Evolutionary conservation across 1,140 invertebrate species (phyloP).

Genomic region (Brachionus paranguensis): DNA sequence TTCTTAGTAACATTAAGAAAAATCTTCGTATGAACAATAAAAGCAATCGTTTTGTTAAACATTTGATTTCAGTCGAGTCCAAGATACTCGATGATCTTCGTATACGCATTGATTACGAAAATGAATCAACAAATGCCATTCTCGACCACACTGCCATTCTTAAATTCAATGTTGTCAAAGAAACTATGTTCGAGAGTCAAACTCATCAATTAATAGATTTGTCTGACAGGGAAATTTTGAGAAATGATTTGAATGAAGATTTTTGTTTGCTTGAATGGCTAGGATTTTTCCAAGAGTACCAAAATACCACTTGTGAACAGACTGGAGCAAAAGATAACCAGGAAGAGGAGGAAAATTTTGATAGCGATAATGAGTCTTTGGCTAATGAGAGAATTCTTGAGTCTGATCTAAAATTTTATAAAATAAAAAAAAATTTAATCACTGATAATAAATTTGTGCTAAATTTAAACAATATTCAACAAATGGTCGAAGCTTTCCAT

Average conservation of each 20-base stretch:
- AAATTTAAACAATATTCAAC: neutral
- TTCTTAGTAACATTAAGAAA: neutral
- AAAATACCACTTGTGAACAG: neutral
- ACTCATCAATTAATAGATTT: neutral
- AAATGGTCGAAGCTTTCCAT: neutral
- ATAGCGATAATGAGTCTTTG: neutral
- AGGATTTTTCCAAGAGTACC: neutral
- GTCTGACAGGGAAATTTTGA: neutral
- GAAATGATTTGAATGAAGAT: neutral
- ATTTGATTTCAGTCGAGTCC: neutral
- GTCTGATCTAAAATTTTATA: neutral
- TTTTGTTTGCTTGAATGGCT: constrained; percentile 4
- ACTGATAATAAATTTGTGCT: neutral
- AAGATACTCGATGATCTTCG: constrained; percentile 5
- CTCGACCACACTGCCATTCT: neutral
- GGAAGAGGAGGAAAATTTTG: neutral
- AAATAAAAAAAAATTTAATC: neutral
- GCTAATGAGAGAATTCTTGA: constrained; percentile 29
- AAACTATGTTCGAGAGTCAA: neutral
- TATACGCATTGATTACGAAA: neutral
- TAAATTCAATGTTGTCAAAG: neutral
- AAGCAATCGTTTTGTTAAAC: neutral
- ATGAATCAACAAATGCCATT: constrained; percentile 1
- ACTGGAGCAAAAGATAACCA: neutral
- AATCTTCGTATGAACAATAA: neutral